phyloP scores from a whole-genome alignment of 2,797 vertebrate species.

The Gymnoscopelus braueri region DNA sequence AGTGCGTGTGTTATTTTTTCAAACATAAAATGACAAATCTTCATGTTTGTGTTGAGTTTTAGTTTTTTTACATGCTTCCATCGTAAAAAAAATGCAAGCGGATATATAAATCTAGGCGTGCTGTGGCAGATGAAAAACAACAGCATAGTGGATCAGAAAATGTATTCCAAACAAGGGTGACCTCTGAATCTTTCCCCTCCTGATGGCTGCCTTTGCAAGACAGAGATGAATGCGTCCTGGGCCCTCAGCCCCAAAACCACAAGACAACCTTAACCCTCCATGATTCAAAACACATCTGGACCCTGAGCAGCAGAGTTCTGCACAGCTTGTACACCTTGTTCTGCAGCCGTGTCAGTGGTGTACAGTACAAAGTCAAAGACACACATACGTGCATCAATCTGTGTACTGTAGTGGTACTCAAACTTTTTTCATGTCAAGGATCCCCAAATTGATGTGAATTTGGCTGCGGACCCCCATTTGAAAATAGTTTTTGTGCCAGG shows the following conservation, averaged over 20 bases:
- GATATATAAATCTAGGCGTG: slow-evolving; percentile 57
- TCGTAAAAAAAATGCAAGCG: slow-evolving; percentile 64
- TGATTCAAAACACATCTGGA: slow-evolving; percentile 79
- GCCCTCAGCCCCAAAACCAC: slow-evolving; percentile 51
- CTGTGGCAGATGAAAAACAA: slow-evolving; percentile 33
- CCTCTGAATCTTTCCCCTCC: slow-evolving; percentile 20
- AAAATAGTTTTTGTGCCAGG: too few species aligned
- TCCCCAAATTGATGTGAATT: too few species aligned
- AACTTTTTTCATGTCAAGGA: too few species aligned
- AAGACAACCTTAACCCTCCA: slow-evolving; percentile 33
- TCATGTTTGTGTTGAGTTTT: slow-evolving; percentile 55
- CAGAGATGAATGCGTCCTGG: slow-evolving; percentile 42
- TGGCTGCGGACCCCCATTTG: too few species aligned
- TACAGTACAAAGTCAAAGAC: slow-evolving; percentile 21
- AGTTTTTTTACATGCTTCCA: slow-evolving; percentile 65
- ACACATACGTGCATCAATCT: neutral
- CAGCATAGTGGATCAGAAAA: slow-evolving; percentile 33
- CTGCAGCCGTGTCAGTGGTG: slow-evolving; percentile 40
- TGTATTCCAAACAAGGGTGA: slow-evolving; percentile 8
- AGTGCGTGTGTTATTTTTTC: neutral
- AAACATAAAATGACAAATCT: neutral
- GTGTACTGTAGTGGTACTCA: neutral
- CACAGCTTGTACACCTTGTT: slow-evolving; percentile 66
- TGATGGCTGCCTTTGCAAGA: slow-evolving; percentile 31
- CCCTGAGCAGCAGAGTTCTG: slow-evolving; percentile 38